Evolutionary conservation across 2,797 vertebrate genomes (phyloP).

Genomic region (Trematomus bernacchii): DNA sequence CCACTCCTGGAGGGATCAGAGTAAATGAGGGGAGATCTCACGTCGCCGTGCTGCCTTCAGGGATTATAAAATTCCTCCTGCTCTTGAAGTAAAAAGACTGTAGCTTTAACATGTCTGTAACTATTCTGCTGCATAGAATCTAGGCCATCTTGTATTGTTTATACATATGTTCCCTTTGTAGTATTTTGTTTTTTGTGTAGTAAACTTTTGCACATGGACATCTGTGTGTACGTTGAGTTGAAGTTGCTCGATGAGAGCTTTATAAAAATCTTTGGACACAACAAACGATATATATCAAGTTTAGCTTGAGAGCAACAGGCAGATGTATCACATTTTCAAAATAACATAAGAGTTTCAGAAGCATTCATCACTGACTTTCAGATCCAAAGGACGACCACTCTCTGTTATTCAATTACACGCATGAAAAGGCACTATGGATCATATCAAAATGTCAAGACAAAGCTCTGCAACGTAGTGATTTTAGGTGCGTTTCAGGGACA

Average conservation of each 20-base stretch:
- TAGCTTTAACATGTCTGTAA: slow-evolving; percentile 44
- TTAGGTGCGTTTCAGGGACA: slow-evolving; percentile 25
- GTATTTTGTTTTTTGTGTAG: slow-evolving; percentile 11
- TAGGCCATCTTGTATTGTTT: slow-evolving; percentile 45
- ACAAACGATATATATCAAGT: slow-evolving; percentile 23
- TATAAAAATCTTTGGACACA: slow-evolving; percentile 4
- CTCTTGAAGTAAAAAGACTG: slow-evolving; percentile 55
- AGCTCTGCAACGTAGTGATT: background rate
- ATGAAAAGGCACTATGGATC: slow-evolving; percentile 24
- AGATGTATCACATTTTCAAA: slow-evolving; percentile 7
- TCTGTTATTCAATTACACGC: slow-evolving; percentile 31
- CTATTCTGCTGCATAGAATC: slow-evolving; percentile 37
- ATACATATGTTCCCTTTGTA: slow-evolving; percentile 15
- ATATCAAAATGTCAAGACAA: slow-evolving; percentile 30
- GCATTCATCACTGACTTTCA: slow-evolving; percentile 19
- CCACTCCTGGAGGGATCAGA: slow-evolving; percentile 64
- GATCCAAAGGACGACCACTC: background rate
- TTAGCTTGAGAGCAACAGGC: slow-evolving; percentile 6
- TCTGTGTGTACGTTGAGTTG: slow-evolving; percentile 1
- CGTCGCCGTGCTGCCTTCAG: slow-evolving; percentile 47
- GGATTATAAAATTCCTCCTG: slow-evolving; percentile 69
- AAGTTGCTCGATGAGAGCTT: slow-evolving; percentile 9
- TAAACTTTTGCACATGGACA: slow-evolving; percentile 55
- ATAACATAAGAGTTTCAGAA: slow-evolving; percentile 3
- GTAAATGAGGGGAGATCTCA: slow-evolving; percentile 71